Conservation (phyloP, 2,113 vertebrate genomes). For the Oncorhynchus nerka region DNA sequence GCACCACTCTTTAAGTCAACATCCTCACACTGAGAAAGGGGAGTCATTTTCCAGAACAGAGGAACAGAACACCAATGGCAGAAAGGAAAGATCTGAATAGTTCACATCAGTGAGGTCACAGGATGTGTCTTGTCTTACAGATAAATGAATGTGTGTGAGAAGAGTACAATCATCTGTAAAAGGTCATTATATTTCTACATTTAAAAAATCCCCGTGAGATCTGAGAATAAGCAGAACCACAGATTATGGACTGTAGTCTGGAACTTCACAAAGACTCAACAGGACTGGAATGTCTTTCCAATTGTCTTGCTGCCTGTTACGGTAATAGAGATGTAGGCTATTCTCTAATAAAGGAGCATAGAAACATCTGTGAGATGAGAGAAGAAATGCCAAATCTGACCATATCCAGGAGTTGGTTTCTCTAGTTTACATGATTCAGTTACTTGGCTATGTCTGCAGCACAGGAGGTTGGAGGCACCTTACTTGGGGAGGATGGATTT, state of each 20-base stretch:
- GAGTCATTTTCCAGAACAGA: constrained; percentile 35
- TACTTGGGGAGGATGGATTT: no score
- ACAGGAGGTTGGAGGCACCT: no score
- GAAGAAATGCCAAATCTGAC: constrained; percentile 48
- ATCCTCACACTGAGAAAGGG: constrained; percentile 4
- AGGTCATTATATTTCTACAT: constrained; percentile 23
- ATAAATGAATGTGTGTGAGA: constrained; percentile 46
- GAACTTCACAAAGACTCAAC: not conserved
- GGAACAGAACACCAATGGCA: constrained; percentile 36
- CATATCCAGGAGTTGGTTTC: constrained; percentile 27
- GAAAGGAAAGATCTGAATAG: constrained; percentile 36
- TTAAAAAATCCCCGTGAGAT: constrained; percentile 4
- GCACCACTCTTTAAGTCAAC: constrained; percentile 18
- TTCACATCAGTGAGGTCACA: not conserved
- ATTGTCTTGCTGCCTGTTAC: constrained; percentile 40
- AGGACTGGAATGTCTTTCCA: constrained; percentile 30
- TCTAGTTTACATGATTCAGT: not conserved
- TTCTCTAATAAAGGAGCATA: not conserved
- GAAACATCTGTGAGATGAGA: constrained; percentile 24
- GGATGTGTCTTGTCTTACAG: constrained; percentile 20
- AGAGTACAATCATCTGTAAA: constrained; percentile 57
- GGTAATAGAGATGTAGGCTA: constrained; percentile 26
- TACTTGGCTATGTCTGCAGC: not conserved
- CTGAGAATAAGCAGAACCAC: constrained; percentile 52
- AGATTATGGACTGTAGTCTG: constrained; percentile 30